Base-by-base conservation (phyloP, 2,888 invertebrate species). In the Herminia tarsipennalis region DNA sequence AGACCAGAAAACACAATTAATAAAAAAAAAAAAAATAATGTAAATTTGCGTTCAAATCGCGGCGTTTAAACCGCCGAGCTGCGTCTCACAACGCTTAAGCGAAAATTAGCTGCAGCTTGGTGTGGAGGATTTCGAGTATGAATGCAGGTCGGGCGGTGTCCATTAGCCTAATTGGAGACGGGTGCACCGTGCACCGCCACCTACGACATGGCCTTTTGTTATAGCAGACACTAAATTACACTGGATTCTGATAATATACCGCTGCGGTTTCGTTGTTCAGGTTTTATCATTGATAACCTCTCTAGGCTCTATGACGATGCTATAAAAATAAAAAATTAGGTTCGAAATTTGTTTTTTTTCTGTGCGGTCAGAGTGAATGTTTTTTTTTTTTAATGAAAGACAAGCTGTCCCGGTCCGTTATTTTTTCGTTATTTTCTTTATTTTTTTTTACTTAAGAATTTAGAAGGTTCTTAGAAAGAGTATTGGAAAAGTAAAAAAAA, bases 101-200 rank as follows among this genome's bases (percentile, higher is more conserved):
- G 83, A 81, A 85, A 88, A 89, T 89, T 88, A 88, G 88, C 88
- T 86, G 85, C 82, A 84, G 87, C 87, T 86, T 86, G 84, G 84
- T 78, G 80, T 82, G 83, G 88, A 82, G 86, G 83, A 87, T 88
- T 88, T 87, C 81, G 83, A 87, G 83, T 86, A 83, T 86, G 89
- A 87, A 88, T 87, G 83, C 87, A 89, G 88, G 88, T 87, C 81
- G 81, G 78, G 80, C 75, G 81, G 71, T 86, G 86, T 90, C 91
- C 92, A 92, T 92, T 92, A 91, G 86, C 80, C 88, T 92, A 92
- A 92, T 92, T 92, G 91, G 82, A 84, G 86, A 82, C 78, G 73
- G 72, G 65, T 67, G 66, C 73, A 71, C 71, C 63, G 65, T 67
- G 66, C 73, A 71, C 71, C 63, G 63, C 66, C 76, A 76, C 73